Evolutionary conservation across 2,797 vertebrate genomes (phyloP).

Genomic region (Chaetophractus vellerosus): DNA sequence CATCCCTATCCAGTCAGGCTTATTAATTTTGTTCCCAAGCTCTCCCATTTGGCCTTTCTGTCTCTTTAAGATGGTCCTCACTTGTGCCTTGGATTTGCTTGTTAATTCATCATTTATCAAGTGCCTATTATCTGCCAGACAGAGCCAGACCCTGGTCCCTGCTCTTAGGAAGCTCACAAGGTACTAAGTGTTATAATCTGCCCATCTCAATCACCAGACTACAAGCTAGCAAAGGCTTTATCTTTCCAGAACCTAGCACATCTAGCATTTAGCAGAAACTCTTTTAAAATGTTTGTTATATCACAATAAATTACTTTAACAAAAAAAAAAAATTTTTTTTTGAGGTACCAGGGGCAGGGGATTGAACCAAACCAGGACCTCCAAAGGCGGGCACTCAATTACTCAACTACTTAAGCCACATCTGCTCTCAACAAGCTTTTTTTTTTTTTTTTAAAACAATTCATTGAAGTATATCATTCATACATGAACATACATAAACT

Average conservation of each 20-base stretch:
- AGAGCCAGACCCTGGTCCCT: not conserved
- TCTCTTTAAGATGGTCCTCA: not conserved
- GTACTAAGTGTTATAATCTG: conserved; percentile 16
- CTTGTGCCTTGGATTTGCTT: conserved; percentile 45
- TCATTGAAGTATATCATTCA: too few species aligned
- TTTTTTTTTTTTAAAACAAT: too few species aligned
- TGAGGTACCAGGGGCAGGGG: too few species aligned
- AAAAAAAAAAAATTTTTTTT: conserved; percentile 51
- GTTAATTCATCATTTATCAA: conserved; percentile 60
- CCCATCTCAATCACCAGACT: not conserved
- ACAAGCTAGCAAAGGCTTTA: conserved; percentile 61
- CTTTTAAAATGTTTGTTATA: conserved; percentile 68
- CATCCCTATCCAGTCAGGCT: not conserved
- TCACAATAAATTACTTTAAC: conserved; percentile 65
- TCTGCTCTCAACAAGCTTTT: too few species aligned
- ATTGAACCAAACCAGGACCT: too few species aligned
- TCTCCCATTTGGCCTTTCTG: conserved; percentile 51
- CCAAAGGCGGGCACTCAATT: too few species aligned
- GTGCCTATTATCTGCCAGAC: conserved; percentile 33
- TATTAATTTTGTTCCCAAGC: not conserved
- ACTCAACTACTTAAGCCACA: too few species aligned
- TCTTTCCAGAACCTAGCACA: conserved; percentile 72
- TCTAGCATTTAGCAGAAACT: conserved; percentile 62
- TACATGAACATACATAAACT: too few species aligned
- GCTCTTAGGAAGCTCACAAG: not conserved